Evolutionary conservation across 2,113 vertebrate genomes (phyloP).

Genomic region (Melanerpes formicivorus): DNA sequence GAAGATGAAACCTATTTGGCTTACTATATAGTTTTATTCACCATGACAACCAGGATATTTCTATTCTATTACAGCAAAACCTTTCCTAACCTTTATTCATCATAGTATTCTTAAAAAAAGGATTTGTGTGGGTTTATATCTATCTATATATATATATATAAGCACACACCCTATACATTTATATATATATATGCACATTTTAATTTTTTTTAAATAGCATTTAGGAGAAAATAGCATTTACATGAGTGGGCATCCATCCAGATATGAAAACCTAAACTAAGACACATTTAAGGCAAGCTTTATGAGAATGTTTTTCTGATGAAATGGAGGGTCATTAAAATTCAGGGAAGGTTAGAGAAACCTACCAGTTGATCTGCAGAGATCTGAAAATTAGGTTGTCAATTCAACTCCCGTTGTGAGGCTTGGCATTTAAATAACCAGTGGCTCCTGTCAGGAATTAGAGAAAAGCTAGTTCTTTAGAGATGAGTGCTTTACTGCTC

Average conservation of each 20-base stretch:
- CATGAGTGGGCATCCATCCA: background rate
- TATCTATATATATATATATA: no score
- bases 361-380: background rate
- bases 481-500: background rate
- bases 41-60: slow-evolving; percentile 58
- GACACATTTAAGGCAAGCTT: background rate
- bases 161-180: no score
- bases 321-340: background rate
- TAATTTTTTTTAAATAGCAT: background rate
- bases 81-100: slow-evolving; percentile 41
- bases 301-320: background rate
- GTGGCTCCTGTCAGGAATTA: background rate
- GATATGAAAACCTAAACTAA: background rate
- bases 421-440: background rate
- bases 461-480: background rate
- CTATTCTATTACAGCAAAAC: background rate
- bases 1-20: slow-evolving; percentile 15
- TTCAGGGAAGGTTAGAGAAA: background rate
- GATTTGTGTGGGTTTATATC: background rate
- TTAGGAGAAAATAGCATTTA: background rate
- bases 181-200: background rate
- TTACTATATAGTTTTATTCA: slow-evolving; percentile 25
- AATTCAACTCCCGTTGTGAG: background rate
- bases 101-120: slow-evolving; percentile 1
- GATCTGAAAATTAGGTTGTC: background rate